Evolutionary conservation across 1,140 invertebrate genomes (phyloP).

Genomic region (Apis laboriosa): DNA sequence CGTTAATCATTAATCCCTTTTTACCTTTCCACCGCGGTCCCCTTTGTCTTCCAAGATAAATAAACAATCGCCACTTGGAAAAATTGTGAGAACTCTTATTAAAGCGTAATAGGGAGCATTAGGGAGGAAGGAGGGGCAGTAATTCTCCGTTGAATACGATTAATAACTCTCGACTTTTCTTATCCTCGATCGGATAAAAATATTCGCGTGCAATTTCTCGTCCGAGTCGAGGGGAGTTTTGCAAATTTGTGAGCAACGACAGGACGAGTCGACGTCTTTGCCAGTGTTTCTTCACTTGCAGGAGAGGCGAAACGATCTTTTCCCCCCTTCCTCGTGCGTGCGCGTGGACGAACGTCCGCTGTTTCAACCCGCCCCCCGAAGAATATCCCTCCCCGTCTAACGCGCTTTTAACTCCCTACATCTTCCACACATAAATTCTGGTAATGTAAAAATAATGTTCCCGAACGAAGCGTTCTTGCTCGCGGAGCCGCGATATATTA

Average conservation of each 20-base stretch:
- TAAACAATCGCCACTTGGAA: background rate
- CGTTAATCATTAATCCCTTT: background rate
- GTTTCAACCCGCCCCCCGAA: background rate
- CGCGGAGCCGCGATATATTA: constrained; percentile 21
- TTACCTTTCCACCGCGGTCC: no score
- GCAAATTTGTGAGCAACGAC: no score
- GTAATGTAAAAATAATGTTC: constrained; percentile 45
- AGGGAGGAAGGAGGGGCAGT: background rate
- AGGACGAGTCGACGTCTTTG: no score
- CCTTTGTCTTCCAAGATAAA: background rate
- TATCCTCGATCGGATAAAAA: no score
- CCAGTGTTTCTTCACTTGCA: constrained; percentile 7
- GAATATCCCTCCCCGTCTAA: background rate
- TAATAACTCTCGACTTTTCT: no score
- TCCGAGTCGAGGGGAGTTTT: no score
- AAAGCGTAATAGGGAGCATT: no score
- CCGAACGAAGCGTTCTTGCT: constrained; percentile 24
- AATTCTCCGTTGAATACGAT: no score
- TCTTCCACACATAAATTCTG: constrained; percentile 27
- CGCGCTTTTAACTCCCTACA: constrained; percentile 16
- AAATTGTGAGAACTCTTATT: background rate
- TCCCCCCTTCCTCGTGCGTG: background rate
- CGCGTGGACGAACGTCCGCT: constrained; percentile 8
- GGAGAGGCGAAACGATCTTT: background rate
- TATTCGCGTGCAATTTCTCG: no score